phyloP scores from a whole-genome alignment of 2,797 vertebrate genomes.

The Myripristis jacobus region DNA sequence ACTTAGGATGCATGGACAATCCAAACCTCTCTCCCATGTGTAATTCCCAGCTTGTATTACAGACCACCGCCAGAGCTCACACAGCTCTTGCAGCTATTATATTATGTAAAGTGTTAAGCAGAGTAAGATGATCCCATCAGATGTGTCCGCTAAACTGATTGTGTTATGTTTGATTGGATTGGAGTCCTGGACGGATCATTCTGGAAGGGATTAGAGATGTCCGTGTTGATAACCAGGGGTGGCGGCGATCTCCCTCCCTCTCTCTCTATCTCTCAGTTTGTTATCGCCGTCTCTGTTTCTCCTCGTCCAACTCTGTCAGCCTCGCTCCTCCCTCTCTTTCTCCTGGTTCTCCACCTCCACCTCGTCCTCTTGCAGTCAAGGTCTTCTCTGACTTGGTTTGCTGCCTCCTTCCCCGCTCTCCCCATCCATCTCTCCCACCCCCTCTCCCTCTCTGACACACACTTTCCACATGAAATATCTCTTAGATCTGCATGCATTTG shows the following conservation, averaged over 20 bases:
- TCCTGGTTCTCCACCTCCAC: neutral
- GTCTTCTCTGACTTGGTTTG: neutral
- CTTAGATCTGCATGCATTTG: neutral
- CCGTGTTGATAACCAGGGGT: conserved; percentile 39
- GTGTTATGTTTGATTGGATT: conserved; percentile 57
- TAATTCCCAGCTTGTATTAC: conserved; percentile 49
- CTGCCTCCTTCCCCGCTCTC: neutral
- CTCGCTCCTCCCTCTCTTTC: neutral
- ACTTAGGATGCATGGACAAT: neutral
- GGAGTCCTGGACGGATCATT: conserved; percentile 41
- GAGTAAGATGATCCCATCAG: conserved; percentile 50
- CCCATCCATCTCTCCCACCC: neutral
- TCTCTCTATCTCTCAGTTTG: conserved; percentile 4
- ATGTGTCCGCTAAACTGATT: conserved; percentile 40
- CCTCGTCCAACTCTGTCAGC: neutral
- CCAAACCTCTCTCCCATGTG: neutral
- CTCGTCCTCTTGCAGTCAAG: neutral
- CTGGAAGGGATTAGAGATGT: conserved; percentile 58
- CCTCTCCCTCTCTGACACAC: neutral
- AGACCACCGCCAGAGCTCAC: conserved; percentile 23
- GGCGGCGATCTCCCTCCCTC: conserved; percentile 9
- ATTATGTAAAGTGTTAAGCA: conserved; percentile 32
- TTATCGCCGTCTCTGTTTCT: conserved; percentile 10
- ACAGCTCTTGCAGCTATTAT: neutral
- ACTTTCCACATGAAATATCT: conserved; percentile 8